Base-by-base conservation (phyloP, 2,888 invertebrate genomes). In the Campaea margaritaria region DNA sequence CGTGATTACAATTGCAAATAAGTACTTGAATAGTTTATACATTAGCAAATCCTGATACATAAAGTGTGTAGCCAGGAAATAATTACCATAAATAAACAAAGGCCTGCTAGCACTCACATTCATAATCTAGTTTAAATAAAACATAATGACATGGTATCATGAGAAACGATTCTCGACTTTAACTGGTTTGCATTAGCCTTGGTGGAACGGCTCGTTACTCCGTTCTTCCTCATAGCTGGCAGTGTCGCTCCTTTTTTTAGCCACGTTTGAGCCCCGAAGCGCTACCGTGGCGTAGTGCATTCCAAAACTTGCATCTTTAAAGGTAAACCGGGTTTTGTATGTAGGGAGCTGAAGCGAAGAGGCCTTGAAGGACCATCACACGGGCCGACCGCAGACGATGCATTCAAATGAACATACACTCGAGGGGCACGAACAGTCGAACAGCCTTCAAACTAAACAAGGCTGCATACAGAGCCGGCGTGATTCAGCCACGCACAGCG, bases 301-400 rank as follows among this genome's bases (percentile, higher is more conserved):
- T 73, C 67, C 67, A 73, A 75, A 78, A 79, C 82, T 76, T 76
- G 83, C 78, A 77, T 75, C 68, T 82, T 82, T 85, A 74, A 82
- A 88, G 87, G 87, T 75, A 71, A 89, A 86, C 88, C 13, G 67
- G 79, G 86, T 82, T 82, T 72, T 72, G 31, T 62, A 69, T 81
- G 77, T 81, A 77, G 75, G 76, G 76, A 83, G 76, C 76, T 77
- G 81, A 86, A 87, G 84, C 85, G 82, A 83, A 14, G 39, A 59
- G 36, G 42, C 86, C 65, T 58, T 66, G 60, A 82, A 76, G 80
- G 81, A 70, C 84, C 88, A 87, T 89, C 87, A 85, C 48, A 45
- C 64, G 64, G 73, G 60, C 63, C 76, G 75, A 81, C 81, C 79
- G 77, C 82, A 79, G 72, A 70, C 74, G 69, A 76, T 79, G 79